These are phyloP conservation scores for Sciurus carolinensis DNA, from an alignment of 2,797 vertebrate species.

Conservation along the genomic window DNA sequence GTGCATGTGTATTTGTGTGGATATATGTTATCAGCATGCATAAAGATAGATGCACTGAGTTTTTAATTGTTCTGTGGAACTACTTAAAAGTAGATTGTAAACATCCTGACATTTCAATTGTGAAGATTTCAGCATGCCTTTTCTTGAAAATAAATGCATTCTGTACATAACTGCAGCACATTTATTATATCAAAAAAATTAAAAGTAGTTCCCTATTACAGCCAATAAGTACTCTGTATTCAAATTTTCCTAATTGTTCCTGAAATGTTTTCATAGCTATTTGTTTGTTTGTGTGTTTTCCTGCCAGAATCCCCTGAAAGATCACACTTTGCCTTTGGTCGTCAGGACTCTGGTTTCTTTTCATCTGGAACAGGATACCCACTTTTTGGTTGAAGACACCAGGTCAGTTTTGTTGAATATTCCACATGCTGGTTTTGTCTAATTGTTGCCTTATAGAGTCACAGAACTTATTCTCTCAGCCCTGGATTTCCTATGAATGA, in stretches of 20 bases:
- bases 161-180: not conserved
- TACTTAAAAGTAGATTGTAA: conserved; percentile 35
- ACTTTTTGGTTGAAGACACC: not conserved
- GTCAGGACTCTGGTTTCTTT: not conserved
- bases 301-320: not conserved
- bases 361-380: not conserved
- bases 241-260: not conserved
- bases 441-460: not conserved
- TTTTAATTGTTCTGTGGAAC: not conserved
- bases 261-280: not conserved
- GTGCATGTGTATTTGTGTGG: not conserved
- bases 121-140: not conserved
- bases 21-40: not conserved
- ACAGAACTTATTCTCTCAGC: not conserved
- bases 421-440: not conserved
- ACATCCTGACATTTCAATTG: not conserved
- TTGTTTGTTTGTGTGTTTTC: not conserved
- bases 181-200: not conserved
- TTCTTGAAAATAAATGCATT: conserved; percentile 2
- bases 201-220: not conserved
- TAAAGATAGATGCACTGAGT: not conserved
- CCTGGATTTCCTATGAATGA: conserved; percentile 7
- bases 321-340: not conserved
- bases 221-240: not conserved
- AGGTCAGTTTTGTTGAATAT: not conserved